Conservation (phyloP, 2,113 vertebrate genomes). For the Rhabdornis inornatus region DNA sequence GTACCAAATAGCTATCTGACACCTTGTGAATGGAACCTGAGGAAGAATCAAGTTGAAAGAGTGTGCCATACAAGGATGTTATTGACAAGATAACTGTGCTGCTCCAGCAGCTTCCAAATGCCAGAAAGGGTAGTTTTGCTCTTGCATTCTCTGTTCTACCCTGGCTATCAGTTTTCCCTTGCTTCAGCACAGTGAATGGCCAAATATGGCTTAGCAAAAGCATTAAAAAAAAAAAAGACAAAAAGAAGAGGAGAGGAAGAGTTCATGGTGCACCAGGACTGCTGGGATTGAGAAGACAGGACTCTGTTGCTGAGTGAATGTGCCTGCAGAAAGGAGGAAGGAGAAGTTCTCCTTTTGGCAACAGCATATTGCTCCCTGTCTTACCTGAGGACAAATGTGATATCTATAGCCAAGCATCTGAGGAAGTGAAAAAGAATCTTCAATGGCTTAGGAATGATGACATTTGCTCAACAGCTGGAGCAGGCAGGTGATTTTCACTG, state of each 20-base stretch:
- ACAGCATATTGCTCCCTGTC: neutral
- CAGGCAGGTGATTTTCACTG: neutral
- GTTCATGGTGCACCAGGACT: neutral
- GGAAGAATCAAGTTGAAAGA: neutral
- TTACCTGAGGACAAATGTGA: neutral
- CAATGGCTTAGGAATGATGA: neutral
- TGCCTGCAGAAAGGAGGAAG: neutral
- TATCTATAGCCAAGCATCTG: neutral
- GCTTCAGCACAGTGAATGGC: neutral
- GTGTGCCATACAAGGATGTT: neutral
- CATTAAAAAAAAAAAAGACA: accelerated
- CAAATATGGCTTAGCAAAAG: neutral
- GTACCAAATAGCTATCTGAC: neutral
- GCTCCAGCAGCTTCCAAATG: neutral
- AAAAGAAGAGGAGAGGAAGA: neutral
- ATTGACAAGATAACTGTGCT: neutral
- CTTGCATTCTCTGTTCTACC: neutral
- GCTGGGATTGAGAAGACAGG: neutral
- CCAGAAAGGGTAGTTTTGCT: neutral
- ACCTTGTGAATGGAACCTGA: neutral
- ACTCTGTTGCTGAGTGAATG: neutral
- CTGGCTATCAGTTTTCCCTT: neutral
- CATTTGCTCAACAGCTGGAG: neutral
- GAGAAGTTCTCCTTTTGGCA: neutral
- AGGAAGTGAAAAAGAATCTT: neutral